phyloP scores from a whole-genome alignment of 2,888 invertebrate genomes.

The Bruchidius siliquastri region DNA sequence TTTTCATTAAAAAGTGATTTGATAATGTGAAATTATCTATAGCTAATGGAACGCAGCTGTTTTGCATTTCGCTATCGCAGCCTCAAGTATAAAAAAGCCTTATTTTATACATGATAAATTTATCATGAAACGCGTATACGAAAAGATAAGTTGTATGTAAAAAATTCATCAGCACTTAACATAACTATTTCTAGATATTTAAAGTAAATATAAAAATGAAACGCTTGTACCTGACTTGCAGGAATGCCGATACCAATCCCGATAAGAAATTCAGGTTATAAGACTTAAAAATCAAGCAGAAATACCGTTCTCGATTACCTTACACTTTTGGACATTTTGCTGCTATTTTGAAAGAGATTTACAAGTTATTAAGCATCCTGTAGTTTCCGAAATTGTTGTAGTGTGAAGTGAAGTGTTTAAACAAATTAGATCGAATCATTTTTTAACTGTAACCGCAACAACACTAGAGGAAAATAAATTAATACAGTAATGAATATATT shows the following conservation, averaged over 20 bases:
- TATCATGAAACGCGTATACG: conserved; percentile 23
- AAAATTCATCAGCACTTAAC: conserved; percentile 31
- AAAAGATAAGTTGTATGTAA: conserved; percentile 28
- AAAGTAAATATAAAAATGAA: conserved; percentile 5
- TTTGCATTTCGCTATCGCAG: conserved; percentile 26
- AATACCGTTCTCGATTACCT: background rate
- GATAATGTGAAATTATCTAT: conserved; percentile 15
- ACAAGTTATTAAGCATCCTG: no score
- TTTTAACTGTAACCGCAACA: no score
- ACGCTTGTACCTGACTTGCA: conserved; percentile 1
- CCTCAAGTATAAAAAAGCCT: conserved; percentile 21
- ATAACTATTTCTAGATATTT: conserved; percentile 23
- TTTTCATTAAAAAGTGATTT: conserved; percentile 2
- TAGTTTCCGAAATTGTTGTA: no score
- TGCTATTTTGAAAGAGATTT: no score
- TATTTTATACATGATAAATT: conserved; percentile 23
- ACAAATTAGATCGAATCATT: no score
- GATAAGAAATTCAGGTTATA: background rate
- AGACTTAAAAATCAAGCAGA: background rate
- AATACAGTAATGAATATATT: no score
- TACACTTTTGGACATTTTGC: no score
- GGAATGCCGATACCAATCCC: background rate
- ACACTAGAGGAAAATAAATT: no score
- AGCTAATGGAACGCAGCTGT: conserved; percentile 28
- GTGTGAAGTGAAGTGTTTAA: no score